phyloP scores from a whole-genome alignment of 2,888 invertebrate species.

The Tanypteryx hageni region DNA sequence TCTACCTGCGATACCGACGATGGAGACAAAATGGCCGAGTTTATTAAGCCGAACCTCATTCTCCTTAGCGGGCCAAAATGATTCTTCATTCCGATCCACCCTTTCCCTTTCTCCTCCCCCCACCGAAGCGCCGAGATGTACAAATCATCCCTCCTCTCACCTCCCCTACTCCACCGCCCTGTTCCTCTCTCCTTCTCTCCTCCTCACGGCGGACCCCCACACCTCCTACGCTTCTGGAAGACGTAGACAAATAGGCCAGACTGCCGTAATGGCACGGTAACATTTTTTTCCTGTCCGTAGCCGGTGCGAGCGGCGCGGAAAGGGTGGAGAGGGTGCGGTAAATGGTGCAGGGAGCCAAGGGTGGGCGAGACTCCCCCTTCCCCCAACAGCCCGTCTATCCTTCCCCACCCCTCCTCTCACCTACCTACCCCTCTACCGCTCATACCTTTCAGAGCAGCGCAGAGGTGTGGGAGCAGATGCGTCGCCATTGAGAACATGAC shows the following conservation, averaged over 20 bases:
- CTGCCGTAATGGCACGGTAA: conserved; percentile 30
- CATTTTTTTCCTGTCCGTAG: not conserved
- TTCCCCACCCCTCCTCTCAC: too few species aligned
- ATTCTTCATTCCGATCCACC: not conserved
- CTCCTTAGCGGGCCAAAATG: not conserved
- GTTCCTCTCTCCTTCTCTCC: not conserved
- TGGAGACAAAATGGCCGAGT: conserved; percentile 47
- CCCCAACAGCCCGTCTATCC: too few species aligned
- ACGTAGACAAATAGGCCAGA: conserved; percentile 37
- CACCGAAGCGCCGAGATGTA: not conserved
- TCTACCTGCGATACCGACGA: conserved; percentile 17
- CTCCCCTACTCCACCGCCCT: not conserved
- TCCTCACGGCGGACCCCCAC: not conserved
- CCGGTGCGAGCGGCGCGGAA: not conserved
- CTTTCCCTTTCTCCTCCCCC: not conserved
- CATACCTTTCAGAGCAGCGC: not conserved
- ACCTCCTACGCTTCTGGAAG: not conserved
- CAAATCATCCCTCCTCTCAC: conserved; percentile 23
- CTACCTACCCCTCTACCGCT: not conserved
- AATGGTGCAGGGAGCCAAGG: conserved; percentile 6
- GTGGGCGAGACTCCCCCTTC: not conserved
- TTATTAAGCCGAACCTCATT: conserved; percentile 25
- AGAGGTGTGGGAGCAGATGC: not conserved
- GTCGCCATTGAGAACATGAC: not conserved
- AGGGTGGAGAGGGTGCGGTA: not conserved